Evolutionary conservation across 1,140 invertebrate species (phyloP).

Genomic region (Tetramorium alpestre): DNA sequence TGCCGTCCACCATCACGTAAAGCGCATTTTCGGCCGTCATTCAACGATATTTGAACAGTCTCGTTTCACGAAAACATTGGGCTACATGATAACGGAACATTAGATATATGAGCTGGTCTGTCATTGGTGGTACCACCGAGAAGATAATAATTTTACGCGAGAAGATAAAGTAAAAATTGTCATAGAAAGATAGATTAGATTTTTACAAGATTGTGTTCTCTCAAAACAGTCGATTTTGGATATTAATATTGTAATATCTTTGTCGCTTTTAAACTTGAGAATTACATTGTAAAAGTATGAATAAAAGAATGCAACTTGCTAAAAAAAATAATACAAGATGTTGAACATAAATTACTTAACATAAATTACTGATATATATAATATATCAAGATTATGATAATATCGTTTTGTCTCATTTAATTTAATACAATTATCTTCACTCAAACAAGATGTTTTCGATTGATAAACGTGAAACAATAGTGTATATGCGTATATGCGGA

Average conservation of each 20-base stretch:
- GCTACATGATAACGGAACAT: conserved; percentile 19
- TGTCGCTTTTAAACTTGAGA: background rate
- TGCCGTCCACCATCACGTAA: conserved; percentile 54
- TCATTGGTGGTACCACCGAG: background rate
- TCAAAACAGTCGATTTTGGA: background rate
- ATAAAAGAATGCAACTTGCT: background rate
- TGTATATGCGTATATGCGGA: no score
- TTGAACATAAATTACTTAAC: background rate
- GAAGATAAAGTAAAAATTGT: background rate
- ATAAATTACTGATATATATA: background rate
- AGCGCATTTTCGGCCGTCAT: conserved; percentile 54
- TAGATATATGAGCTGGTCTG: background rate
- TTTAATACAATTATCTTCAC: background rate
- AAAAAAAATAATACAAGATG: background rate
- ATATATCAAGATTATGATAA: background rate
- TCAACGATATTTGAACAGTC: conserved; percentile 51
- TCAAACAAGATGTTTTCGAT: background rate
- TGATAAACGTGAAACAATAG: background rate
- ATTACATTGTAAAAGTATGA: background rate
- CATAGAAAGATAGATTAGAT: background rate
- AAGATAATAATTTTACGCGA: background rate
- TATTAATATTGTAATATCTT: background rate
- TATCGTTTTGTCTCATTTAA: conserved; percentile 1
- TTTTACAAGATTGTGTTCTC: background rate
- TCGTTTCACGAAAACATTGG: conserved; percentile 37